Evolutionary conservation across 2,797 vertebrate genomes (phyloP).

Genomic region (Peromyscus eremicus): DNA sequence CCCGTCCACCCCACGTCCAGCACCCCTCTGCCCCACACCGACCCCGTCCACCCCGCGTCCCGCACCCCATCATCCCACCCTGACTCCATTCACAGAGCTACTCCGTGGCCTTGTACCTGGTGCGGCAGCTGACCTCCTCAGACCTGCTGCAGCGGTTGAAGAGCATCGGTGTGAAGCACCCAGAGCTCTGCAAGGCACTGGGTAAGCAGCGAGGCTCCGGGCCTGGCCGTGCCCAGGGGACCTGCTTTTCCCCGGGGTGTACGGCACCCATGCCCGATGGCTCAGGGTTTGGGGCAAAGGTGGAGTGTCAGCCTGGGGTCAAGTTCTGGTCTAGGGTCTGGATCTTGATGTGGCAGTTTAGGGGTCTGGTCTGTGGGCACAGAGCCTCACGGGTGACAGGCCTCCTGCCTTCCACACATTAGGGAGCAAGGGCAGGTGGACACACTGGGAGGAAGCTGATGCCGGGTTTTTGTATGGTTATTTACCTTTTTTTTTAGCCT

Average conservation of each 20-base stretch:
- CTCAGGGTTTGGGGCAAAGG: neutral
- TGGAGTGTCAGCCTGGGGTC: too few relatives aligned
- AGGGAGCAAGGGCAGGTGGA: neutral
- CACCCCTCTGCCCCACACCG: neutral
- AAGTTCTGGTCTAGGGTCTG: neutral
- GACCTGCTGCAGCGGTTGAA: constrained; percentile 97
- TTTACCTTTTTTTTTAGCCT: too few relatives aligned
- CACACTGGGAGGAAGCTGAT: neutral
- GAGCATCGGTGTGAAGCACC: constrained; percentile 96
- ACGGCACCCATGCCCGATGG: neutral
- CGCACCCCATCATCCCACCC: neutral
- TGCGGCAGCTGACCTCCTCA: constrained; percentile 95
- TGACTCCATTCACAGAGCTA: constrained; percentile 91
- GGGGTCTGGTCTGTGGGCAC: too few relatives aligned
- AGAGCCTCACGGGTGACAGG: neutral
- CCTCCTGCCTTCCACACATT: neutral
- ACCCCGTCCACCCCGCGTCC: neutral
- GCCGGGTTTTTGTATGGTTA: neutral
- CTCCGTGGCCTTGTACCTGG: constrained; percentile 97
- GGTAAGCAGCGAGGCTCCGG: constrained; percentile 89
- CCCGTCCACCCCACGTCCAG: neutral
- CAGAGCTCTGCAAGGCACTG: constrained; percentile 97
- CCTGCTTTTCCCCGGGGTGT: neutral
- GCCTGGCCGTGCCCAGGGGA: neutral
- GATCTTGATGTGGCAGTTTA: neutral